Evolutionary conservation across 2,888 invertebrate species (phyloP).

Genomic region (Chrysodeixis includens): DNA sequence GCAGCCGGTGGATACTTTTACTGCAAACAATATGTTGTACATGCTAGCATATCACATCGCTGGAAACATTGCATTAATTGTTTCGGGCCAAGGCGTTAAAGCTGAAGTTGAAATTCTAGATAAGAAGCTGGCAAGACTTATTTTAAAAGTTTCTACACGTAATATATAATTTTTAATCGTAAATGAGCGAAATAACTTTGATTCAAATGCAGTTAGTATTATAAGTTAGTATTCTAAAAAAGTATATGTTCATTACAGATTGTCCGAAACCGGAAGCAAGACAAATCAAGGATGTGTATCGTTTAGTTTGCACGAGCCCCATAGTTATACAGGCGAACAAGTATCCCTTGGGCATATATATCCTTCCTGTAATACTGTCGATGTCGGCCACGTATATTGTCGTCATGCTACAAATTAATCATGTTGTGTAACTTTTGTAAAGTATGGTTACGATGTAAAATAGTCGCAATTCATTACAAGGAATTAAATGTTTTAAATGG

Average conservation of each 20-base stretch:
- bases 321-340: not conserved
- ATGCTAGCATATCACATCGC: not conserved
- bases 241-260: not conserved
- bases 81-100: slow-evolving; percentile 2
- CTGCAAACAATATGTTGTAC: not conserved
- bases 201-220: not conserved
- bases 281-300: slow-evolving; percentile 10
- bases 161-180: not conserved
- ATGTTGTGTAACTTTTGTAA: slow-evolving; percentile 15
- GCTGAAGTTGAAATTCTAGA: not conserved
- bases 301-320: slow-evolving; percentile 5
- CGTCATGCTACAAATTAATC: slow-evolving; percentile 32
- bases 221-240: not conserved
- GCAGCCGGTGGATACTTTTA: not conserved
- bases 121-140: slow-evolving; percentile 6
- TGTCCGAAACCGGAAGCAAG: not conserved
- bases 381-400: slow-evolving; percentile 28
- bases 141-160: not conserved
- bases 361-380: slow-evolving; percentile 26
- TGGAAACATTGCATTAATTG: not conserved
- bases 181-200: not conserved
- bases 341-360: slow-evolving; percentile 24
- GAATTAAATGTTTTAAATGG: not conserved
- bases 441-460: not conserved
- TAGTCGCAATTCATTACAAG: not conserved